Conservation (phyloP, 1,140 invertebrate genomes). For the Temnothorax curvispinosus region DNA sequence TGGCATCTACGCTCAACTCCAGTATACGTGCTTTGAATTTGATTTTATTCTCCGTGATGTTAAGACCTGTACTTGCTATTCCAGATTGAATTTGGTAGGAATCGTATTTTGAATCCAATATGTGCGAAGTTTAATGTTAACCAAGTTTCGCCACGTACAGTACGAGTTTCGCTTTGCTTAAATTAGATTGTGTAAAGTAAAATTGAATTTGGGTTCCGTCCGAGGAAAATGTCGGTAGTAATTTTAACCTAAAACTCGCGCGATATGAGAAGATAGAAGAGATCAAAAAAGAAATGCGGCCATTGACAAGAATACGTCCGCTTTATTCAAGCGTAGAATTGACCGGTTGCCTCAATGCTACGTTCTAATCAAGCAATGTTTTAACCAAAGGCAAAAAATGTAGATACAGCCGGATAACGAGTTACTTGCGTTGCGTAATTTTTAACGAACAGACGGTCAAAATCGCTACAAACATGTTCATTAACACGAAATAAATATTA, state of each 20-base stretch:
- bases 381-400: background rate
- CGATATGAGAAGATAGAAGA: background rate
- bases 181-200: slow-evolving; percentile 36
- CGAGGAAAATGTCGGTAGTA: slow-evolving; percentile 15
- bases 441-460: background rate
- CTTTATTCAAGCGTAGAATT: background rate
- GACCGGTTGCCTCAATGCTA: background rate
- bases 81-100: slow-evolving; percentile 31
- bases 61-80: slow-evolving; percentile 23
- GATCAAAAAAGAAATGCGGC: background rate
- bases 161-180: slow-evolving; percentile 35
- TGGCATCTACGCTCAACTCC: slow-evolving; percentile 11
- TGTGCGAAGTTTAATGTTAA: slow-evolving; percentile 47
- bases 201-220: slow-evolving; percentile 27
- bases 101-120: slow-evolving; percentile 52
- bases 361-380: background rate
- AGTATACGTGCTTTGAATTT: slow-evolving; percentile 26
- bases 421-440: background rate
- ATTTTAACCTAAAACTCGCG: background rate
- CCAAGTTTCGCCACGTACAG: slow-evolving; percentile 12
- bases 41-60: slow-evolving; percentile 40
- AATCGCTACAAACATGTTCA: background rate
- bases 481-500: slow-evolving; percentile 4
- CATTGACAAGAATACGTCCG: background rate
- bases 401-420: background rate